Conservation (phyloP, 2,113 vertebrate genomes). For the Haemorhous mexicanus region DNA sequence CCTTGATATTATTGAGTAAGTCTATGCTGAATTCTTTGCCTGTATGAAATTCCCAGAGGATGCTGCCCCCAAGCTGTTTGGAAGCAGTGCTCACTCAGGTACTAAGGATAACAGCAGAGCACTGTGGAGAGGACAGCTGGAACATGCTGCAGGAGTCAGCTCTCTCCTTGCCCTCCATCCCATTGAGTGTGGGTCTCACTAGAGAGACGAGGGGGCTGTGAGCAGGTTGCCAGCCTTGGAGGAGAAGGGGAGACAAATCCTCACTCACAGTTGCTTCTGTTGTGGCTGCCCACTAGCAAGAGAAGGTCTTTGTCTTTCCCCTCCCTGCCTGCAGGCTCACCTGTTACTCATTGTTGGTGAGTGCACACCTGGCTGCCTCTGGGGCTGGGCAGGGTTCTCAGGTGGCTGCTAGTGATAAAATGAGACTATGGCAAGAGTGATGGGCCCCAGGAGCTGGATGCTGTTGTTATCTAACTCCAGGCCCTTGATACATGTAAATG, state of each 20-base stretch:
- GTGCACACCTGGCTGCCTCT: neutral
- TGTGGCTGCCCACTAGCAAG: neutral
- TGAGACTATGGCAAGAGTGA: neutral
- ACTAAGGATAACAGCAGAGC: neutral
- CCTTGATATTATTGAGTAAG: neutral
- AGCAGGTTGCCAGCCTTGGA: neutral
- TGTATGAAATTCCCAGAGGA: neutral
- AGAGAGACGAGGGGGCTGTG: rapidly evolving
- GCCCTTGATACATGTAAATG: neutral
- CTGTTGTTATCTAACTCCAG: neutral
- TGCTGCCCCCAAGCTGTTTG: neutral
- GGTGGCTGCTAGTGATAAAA: neutral
- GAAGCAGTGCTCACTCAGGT: neutral
- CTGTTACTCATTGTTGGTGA: neutral
- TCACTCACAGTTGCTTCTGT: neutral
- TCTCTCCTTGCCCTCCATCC: neutral
- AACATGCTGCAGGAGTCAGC: rapidly evolving
- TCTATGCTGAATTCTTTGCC: neutral
- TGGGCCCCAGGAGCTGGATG: neutral
- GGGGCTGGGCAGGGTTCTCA: neutral
- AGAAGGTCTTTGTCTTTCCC: neutral
- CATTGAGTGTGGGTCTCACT: neutral
- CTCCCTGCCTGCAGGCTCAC: neutral
- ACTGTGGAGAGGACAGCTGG: neutral
- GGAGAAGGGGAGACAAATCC: neutral